phyloP scores from a whole-genome alignment of 2,888 invertebrate genomes.

The Drosophila anceps region DNA sequence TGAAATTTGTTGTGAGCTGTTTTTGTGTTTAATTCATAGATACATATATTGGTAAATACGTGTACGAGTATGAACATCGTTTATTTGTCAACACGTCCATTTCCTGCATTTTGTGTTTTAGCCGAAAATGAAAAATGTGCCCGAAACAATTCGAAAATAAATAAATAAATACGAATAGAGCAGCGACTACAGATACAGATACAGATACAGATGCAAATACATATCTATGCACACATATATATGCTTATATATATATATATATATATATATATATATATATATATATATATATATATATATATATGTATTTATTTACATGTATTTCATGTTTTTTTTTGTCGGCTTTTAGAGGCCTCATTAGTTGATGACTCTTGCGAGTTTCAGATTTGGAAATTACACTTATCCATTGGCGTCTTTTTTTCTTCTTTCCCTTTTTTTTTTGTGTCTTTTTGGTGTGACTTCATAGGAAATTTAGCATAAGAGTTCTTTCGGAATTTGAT shows the following conservation, averaged over 20 bases:
- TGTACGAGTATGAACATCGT: slow-evolving; percentile 56
- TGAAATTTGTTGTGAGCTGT: slow-evolving; percentile 61
- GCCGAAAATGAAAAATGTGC: slow-evolving; percentile 74
- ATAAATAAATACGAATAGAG: slow-evolving; percentile 54
- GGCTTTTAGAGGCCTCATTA: slow-evolving; percentile 65
- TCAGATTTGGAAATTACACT: slow-evolving; percentile 72
- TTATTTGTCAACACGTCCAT: slow-evolving; percentile 79
- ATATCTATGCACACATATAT: slow-evolving; percentile 19
- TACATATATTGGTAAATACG: slow-evolving; percentile 64
- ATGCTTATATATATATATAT: not conserved
- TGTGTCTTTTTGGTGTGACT: slow-evolving; percentile 44
- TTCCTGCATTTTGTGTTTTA: slow-evolving; percentile 79
- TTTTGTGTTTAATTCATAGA: slow-evolving; percentile 72
- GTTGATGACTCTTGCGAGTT: slow-evolving; percentile 55
- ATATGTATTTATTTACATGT: slow-evolving; percentile 23
- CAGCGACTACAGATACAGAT: slow-evolving; percentile 29
- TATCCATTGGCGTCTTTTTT: slow-evolving; percentile 12
- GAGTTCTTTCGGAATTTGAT: slow-evolving; percentile 50
- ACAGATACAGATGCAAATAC: slow-evolving; percentile 19
- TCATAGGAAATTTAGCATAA: slow-evolving; percentile 47
- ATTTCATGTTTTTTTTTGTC: slow-evolving; percentile 50
- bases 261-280: slow-evolving; percentile 24
- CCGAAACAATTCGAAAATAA: slow-evolving; percentile 75
- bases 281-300: slow-evolving; percentile 2
- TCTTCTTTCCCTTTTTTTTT: not conserved